These are phyloP conservation scores for Ranitomeya imitator DNA, from an alignment of 2,113 vertebrate genomes.

Conservation along the genomic window DNA sequence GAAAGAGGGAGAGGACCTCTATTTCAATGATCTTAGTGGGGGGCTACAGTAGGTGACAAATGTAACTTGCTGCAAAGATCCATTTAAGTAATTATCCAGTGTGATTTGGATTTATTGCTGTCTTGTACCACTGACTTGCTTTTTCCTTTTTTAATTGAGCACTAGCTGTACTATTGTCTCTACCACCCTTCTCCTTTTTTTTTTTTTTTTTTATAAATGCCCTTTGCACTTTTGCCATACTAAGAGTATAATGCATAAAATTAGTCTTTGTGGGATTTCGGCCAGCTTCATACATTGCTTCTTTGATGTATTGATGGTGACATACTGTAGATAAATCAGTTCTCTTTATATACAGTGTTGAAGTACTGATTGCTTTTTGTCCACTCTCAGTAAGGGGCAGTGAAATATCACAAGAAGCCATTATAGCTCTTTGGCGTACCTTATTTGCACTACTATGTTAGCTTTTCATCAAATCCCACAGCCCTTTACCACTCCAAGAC, in stretches of 20 bases:
- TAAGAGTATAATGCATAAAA: neutral
- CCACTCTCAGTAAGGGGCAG: neutral
- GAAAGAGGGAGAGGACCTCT: too few species aligned
- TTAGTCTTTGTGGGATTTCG: neutral
- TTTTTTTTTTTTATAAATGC: neutral
- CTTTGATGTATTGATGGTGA: neutral
- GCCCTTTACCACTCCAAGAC: neutral
- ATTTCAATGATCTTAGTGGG: too few species aligned
- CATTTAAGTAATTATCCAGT: neutral
- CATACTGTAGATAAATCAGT: neutral
- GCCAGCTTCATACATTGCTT: neutral
- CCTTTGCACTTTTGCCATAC: conserved; percentile 31
- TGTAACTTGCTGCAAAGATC: too few species aligned
- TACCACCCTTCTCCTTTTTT: neutral
- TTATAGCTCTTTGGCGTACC: neutral
- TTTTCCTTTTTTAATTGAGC: neutral
- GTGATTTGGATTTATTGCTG: conserved; percentile 2
- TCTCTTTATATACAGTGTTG: neutral
- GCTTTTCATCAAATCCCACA: neutral
- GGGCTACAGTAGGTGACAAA: too few species aligned
- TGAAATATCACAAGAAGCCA: neutral
- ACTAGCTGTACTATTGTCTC: neutral
- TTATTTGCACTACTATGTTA: conserved; percentile 18
- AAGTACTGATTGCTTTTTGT: neutral
- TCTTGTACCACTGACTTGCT: conserved; percentile 19